phyloP scores from a whole-genome alignment of 1,140 invertebrate genomes.

The Monochamus saltuarius region DNA sequence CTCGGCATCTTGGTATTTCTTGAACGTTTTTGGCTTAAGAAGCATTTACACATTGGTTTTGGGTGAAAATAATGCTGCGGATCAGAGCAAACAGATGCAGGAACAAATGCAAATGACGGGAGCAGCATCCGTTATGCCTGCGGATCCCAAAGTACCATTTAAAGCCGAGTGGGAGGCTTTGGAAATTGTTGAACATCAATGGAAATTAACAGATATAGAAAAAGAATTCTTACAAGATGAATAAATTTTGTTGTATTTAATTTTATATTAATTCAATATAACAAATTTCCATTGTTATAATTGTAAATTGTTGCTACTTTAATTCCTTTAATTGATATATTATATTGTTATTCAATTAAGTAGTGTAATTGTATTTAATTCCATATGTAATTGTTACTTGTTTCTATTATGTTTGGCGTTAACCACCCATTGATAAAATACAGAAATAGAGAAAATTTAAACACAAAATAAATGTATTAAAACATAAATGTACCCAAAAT shows the following conservation, averaged over 20 bases:
- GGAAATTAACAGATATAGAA: constrained; percentile 81
- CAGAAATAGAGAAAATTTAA: too few relatives aligned
- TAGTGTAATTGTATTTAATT: too few relatives aligned
- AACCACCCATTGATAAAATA: too few relatives aligned
- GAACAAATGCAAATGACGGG: constrained; percentile 95
- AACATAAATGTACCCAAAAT: too few relatives aligned
- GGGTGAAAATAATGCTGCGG: constrained; percentile 98
- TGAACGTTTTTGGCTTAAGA: constrained; percentile 97
- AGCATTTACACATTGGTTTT: constrained; percentile 97
- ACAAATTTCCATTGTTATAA: too few relatives aligned
- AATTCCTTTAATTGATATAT: too few relatives aligned
- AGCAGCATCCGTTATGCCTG: constrained; percentile 94
- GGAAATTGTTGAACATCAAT: constrained; percentile 93
- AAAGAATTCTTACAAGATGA: constrained; percentile 12
- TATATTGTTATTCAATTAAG: too few relatives aligned
- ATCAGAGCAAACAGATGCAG: constrained; percentile 88
- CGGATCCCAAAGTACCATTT: constrained; percentile 97
- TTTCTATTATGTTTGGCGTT: too few relatives aligned
- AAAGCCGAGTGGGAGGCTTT: constrained; percentile 99
- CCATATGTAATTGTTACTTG: too few relatives aligned
- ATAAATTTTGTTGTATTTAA: background rate
- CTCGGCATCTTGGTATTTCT: constrained; percentile 99
- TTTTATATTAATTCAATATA: too few relatives aligned
- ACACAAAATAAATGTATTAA: too few relatives aligned
- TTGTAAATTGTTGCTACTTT: too few relatives aligned